phyloP scores from a whole-genome alignment of 1,140 invertebrate genomes.

The Apolygus lucorum region DNA sequence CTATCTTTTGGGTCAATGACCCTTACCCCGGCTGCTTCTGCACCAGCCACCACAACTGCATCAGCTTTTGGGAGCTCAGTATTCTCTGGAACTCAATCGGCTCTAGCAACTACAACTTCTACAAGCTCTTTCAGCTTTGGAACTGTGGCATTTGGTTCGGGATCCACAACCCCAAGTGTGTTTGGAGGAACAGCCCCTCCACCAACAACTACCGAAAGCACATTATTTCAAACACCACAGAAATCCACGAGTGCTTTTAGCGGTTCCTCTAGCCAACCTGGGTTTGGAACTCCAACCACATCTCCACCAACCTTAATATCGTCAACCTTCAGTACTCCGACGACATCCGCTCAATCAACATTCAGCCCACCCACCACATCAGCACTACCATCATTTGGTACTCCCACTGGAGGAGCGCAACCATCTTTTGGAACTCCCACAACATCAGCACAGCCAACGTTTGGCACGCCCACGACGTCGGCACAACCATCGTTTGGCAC shows the following conservation, averaged over 20 bases:
- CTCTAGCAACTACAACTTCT: too few species aligned
- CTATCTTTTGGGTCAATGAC: neutral
- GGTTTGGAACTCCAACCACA: conserved; percentile 19
- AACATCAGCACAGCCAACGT: conserved; percentile 1
- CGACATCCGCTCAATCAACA: neutral
- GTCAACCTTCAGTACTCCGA: conserved; percentile 23
- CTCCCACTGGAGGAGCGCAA: too few species aligned
- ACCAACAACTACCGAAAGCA: neutral
- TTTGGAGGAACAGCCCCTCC: neutral
- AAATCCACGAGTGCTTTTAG: neutral
- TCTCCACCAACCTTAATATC: too few species aligned
- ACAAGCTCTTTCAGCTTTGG: too few species aligned
- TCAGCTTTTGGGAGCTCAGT: too few species aligned
- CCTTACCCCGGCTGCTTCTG: neutral
- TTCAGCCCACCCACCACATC: neutral
- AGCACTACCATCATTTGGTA: too few species aligned
- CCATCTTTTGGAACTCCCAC: conserved; percentile 26
- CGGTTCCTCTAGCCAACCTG: neutral
- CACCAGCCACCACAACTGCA: neutral
- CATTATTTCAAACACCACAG: neutral
- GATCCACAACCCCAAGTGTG: neutral
- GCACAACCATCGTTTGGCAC: too few species aligned
- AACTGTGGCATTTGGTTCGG: too few species aligned
- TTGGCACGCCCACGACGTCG: neutral
- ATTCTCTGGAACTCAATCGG: too few species aligned